phyloP scores from a whole-genome alignment of 1,140 invertebrate genomes.

The Bemisia tabaci region DNA sequence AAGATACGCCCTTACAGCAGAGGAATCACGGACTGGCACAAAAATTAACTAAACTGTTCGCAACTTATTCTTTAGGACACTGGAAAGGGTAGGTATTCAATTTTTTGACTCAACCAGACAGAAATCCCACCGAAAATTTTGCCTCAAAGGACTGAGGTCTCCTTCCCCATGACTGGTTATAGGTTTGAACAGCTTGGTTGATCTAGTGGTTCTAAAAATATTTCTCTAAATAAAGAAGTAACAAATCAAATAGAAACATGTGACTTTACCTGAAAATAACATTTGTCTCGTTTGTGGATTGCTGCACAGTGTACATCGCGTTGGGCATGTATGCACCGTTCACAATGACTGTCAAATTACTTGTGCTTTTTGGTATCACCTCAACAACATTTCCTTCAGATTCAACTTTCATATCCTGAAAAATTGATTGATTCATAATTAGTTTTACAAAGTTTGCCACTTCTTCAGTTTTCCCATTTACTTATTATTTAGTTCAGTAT shows the following conservation, averaged over 20 bases:
- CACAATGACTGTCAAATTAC: neutral
- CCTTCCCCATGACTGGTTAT: no score
- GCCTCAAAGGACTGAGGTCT: no score
- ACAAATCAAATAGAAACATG: neutral
- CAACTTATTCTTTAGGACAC: no score
- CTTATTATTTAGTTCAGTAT: no score
- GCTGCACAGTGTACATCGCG: neutral
- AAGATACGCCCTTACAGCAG: no score
- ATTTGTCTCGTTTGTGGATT: neutral
- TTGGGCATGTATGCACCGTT: neutral
- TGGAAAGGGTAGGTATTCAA: no score
- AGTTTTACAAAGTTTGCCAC: slow-evolving; percentile 3
- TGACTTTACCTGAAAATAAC: slow-evolving; percentile 1
- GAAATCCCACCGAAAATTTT: no score
- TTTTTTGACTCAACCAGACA: no score
- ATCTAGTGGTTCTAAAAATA: no score
- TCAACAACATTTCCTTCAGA: slow-evolving; percentile 13
- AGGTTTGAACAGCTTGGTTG: no score
- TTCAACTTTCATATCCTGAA: slow-evolving; percentile 14
- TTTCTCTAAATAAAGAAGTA: neutral
- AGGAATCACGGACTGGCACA: no score
- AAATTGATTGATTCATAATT: neutral
- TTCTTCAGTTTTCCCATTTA: slow-evolving; percentile 7
- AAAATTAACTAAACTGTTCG: no score
- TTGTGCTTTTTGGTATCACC: slow-evolving; percentile 7